A percentile compares a stretch with the other conserved stretches of the same genome.
Evolutionary conservation across 1,140 invertebrate species (phyloP).

Genomic region (Drosophila rhopaloa): DNA sequence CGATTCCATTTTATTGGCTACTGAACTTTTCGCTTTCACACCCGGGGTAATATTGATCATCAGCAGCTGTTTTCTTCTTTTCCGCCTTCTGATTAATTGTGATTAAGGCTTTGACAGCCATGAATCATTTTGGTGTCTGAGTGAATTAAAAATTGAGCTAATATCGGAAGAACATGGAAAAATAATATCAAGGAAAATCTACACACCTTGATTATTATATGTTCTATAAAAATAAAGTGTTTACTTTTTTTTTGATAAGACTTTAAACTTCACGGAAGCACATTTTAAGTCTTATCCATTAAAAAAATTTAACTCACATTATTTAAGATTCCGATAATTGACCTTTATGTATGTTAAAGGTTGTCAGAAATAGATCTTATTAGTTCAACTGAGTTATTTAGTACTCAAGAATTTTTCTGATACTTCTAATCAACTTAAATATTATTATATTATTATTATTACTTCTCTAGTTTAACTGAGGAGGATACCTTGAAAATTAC

Average conservation of each 20-base stretch:
- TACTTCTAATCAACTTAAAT: too few relatives aligned
- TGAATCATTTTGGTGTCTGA: conserved; percentile 20
- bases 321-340: too few relatives aligned
- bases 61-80: conserved; percentile 37
- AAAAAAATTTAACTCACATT: too few relatives aligned
- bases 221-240: not conserved
- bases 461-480: too few relatives aligned
- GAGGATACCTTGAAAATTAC: not conserved
- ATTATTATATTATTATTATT: too few relatives aligned
- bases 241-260: too few relatives aligned
- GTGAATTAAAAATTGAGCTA: not conserved
- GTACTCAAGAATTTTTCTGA: too few relatives aligned
- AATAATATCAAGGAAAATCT: not conserved
- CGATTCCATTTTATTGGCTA: conserved; percentile 46
- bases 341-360: not conserved
- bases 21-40: conserved; percentile 72
- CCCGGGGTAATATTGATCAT: conserved; percentile 42
- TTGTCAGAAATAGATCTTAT: not conserved
- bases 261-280: too few relatives aligned
- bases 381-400: too few relatives aligned
- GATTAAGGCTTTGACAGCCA: conserved; percentile 25
- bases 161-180: not conserved
- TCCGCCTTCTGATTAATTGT: conserved; percentile 54
- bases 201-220: not conserved
- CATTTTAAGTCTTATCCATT: too few relatives aligned